phyloP scores from a whole-genome alignment of 2,888 invertebrate species.

The Hydrotaea diabolus region DNA sequence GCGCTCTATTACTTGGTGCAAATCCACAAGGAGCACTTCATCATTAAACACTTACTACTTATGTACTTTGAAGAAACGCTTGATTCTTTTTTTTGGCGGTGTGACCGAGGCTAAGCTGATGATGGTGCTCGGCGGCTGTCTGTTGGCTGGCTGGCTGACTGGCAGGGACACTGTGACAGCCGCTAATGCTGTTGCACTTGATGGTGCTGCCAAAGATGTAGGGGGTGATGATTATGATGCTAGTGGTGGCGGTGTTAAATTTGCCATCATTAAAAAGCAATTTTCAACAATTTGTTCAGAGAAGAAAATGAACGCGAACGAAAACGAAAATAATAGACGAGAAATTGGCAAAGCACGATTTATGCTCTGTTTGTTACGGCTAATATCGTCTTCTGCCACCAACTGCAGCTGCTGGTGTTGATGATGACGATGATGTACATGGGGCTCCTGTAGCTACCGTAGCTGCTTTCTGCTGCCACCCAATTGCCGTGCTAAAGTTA shows the following conservation, averaged over 20 bases:
- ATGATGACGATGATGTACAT: not conserved
- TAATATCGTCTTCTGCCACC: not conserved
- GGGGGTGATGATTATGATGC: not conserved
- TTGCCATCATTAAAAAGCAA: constrained; percentile 69
- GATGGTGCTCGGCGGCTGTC: not conserved
- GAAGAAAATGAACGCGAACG: constrained; percentile 31
- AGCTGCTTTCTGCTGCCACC: not conserved
- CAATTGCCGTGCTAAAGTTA: not conserved
- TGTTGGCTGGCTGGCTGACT: not conserved
- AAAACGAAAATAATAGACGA: constrained; percentile 9
- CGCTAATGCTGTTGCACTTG: not conserved
- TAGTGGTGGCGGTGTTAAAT: constrained; percentile 62
- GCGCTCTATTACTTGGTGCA: constrained; percentile 8
- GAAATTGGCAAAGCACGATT: constrained; percentile 51
- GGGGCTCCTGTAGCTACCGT: constrained; percentile 14
- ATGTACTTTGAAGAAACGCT: not conserved
- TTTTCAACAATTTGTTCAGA: constrained; percentile 67
- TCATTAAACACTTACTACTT: constrained; percentile 30
- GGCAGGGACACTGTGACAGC: constrained; percentile 3
- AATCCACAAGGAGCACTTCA: constrained; percentile 39
- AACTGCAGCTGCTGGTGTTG: constrained; percentile 14
- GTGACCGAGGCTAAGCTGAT: not conserved
- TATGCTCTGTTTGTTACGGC: constrained; percentile 5
- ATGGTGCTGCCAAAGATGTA: not conserved
- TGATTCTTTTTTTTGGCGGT: not conserved